Evolutionary conservation across 2,113 vertebrate species (phyloP).

Genomic region (Rhinoptilus africanus): DNA sequence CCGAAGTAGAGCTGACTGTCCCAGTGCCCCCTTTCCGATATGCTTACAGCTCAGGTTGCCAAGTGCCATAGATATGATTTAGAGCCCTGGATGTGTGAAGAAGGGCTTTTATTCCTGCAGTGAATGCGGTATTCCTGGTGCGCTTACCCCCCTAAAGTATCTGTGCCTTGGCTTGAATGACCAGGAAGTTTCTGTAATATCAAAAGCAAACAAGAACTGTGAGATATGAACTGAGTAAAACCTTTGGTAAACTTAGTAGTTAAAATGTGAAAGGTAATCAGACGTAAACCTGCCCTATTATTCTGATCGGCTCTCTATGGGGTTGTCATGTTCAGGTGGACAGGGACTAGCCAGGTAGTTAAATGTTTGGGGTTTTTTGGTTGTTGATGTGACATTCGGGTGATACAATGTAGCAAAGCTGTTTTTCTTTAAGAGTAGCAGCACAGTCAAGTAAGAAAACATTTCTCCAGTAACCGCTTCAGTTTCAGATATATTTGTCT

Average conservation of each 20-base stretch:
- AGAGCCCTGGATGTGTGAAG: background rate
- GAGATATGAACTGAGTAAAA: conserved; percentile 24
- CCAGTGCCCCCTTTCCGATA: background rate
- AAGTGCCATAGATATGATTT: background rate
- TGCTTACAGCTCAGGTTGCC: background rate
- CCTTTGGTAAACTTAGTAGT: conserved; percentile 54
- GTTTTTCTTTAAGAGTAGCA: background rate
- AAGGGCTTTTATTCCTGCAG: background rate
- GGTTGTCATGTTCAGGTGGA: background rate
- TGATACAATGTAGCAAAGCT: background rate
- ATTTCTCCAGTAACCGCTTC: background rate
- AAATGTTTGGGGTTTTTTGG: background rate
- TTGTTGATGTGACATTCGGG: background rate
- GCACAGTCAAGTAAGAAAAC: background rate
- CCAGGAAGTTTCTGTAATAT: conserved; percentile 61
- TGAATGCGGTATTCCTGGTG: background rate
- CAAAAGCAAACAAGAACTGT: conserved; percentile 49
- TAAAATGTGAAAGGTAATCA: conserved; percentile 56
- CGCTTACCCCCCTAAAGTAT: background rate
- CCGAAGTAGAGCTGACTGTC: background rate
- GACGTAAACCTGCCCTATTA: background rate
- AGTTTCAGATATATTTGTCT: background rate
- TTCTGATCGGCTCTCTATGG: background rate
- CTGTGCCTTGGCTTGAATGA: conserved; percentile 5
- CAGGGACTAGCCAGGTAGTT: background rate